Percentiles rank a stretch among this genome's conserved stretches.
Evolutionary conservation across 2,888 invertebrate species (phyloP).

Genomic region (Calameuta pallipes): DNA sequence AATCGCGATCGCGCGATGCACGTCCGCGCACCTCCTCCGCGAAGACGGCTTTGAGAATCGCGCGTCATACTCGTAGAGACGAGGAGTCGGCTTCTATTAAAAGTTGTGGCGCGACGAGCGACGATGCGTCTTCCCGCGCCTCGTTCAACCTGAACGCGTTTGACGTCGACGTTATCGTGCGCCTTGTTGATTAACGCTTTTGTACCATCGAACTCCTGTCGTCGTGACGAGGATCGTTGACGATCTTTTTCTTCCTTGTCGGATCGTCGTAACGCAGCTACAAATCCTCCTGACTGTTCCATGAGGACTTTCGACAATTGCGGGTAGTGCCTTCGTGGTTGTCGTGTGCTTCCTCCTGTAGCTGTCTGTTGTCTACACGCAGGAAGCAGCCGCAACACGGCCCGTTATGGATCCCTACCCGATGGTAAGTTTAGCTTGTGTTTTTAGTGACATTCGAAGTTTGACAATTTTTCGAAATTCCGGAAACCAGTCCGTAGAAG

Average conservation of each 20-base stretch:
- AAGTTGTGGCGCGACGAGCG: slow-evolving; percentile 39
- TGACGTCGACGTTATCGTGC: background rate
- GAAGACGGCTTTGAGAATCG: background rate
- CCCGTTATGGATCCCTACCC: slow-evolving; percentile 56
- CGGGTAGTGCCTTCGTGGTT: background rate
- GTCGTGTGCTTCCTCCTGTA: background rate
- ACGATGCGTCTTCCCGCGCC: slow-evolving; percentile 29
- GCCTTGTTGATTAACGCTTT: background rate
- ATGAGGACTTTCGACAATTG: background rate
- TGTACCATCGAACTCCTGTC: background rate
- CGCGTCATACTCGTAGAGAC: background rate
- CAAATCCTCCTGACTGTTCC: background rate
- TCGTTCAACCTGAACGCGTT: background rate
- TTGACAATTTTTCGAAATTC: background rate
- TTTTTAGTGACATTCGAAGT: background rate
- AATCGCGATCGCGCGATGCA: slow-evolving; percentile 44
- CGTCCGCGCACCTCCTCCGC: slow-evolving; percentile 7
- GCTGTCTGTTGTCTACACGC: background rate
- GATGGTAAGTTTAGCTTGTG: slow-evolving; percentile 45
- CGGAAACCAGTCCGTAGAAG: background rate
- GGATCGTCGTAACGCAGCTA: background rate
- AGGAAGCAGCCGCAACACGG: slow-evolving; percentile 29
- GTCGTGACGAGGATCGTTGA: background rate
- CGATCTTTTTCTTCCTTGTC: background rate
- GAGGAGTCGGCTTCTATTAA: slow-evolving; percentile 37